Conservation (phyloP, 2,888 invertebrate species). For the Stenurella melanura region DNA sequence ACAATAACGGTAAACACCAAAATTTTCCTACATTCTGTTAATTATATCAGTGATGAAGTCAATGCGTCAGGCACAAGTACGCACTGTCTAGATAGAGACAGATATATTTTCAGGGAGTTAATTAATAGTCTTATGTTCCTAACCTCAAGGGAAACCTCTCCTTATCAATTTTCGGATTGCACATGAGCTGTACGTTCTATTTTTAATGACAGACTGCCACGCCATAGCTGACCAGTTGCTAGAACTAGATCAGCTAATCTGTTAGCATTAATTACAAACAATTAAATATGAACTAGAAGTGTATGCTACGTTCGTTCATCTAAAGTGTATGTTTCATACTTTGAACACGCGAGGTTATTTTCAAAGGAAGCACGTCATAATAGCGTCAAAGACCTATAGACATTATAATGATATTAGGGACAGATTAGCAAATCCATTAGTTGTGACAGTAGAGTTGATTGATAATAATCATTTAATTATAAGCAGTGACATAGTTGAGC, state of each 20-base stretch:
- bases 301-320: not conserved
- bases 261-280: not conserved
- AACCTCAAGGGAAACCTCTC: not conserved
- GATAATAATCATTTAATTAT: constrained; percentile 23
- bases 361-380: constrained; percentile 4
- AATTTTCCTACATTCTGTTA: too few species aligned
- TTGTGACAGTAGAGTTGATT: constrained; percentile 8
- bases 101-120: not conserved
- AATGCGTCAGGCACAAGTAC: not conserved
- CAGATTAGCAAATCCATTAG: constrained; percentile 29
- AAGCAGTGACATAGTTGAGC: not conserved
- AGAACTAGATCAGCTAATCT: not conserved
- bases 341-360: constrained; percentile 1
- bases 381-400: constrained; percentile 15
- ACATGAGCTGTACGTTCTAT: constrained; percentile 2
- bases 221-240: not conserved
- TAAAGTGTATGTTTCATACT: constrained; percentile 9
- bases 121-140: not conserved
- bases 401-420: constrained; percentile 18
- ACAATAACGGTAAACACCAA: too few species aligned
- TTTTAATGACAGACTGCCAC: not conserved
- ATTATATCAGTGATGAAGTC: not conserved
- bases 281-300: not conserved
- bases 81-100: not conserved
- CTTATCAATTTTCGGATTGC: constrained; percentile 3